Percentiles rank a stretch among this genome's conserved stretches.
Conservation (phyloP, 2,113 vertebrate species). For the Paraplagusia blochii region DNA sequence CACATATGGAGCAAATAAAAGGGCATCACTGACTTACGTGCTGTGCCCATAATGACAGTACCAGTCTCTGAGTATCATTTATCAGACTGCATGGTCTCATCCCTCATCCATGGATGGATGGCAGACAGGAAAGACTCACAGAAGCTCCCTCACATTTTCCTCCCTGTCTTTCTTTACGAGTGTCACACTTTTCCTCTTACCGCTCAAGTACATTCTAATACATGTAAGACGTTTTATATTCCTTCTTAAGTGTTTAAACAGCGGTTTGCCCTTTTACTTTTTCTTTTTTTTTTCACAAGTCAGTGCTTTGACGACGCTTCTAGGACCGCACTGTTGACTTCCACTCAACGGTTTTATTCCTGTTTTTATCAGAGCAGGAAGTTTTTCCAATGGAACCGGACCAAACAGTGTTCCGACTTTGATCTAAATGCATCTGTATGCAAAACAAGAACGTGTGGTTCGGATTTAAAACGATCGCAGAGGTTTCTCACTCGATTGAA, state of each 20-base stretch:
- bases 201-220: background rate
- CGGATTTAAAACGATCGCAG: background rate
- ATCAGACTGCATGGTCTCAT: constrained; percentile 24
- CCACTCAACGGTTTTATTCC: background rate
- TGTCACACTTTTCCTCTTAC: background rate
- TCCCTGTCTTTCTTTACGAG: background rate
- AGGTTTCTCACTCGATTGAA: background rate
- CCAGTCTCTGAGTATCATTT: constrained; percentile 28
- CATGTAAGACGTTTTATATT: background rate
- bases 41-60: constrained; percentile 26
- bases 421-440: background rate
- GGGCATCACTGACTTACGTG: constrained; percentile 8
- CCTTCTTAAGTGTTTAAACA: background rate
- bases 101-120: background rate
- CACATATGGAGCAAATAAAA: constrained; percentile 23
- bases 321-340: background rate
- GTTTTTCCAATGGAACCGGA: background rate
- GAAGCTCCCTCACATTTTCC: constrained; percentile 4
- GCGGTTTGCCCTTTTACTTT: background rate
- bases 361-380: background rate
- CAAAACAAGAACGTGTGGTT: background rate
- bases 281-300: background rate
- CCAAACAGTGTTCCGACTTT: background rate
- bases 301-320: no score
- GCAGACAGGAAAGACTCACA: background rate